Conservation (phyloP, 2,113 vertebrate genomes). For the Nestor notabilis region DNA sequence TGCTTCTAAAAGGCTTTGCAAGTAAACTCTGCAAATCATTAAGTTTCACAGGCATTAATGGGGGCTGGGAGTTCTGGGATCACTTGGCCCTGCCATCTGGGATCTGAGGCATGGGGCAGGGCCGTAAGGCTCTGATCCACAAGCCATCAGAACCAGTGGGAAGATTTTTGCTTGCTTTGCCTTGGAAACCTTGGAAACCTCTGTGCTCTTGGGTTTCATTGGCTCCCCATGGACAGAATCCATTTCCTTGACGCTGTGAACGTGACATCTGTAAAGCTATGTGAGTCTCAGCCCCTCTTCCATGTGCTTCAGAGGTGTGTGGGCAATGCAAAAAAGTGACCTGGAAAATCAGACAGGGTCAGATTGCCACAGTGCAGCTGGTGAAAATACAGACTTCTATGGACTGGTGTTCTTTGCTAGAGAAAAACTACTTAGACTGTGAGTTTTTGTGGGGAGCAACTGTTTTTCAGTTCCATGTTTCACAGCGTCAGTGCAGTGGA, state of each 20-base stretch:
- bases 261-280: neutral
- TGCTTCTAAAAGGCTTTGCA: constrained; percentile 79
- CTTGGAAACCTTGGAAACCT: neutral
- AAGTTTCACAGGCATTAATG: constrained; percentile 48
- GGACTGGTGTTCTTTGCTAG: neutral
- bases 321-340: neutral
- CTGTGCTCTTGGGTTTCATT: neutral
- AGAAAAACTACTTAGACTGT: neutral
- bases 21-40: constrained; percentile 77
- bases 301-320: rapidly evolving
- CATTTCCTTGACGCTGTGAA: neutral
- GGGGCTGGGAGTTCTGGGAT: constrained; percentile 43
- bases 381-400: neutral
- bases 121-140: neutral
- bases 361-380: neutral
- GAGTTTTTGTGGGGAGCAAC: neutral
- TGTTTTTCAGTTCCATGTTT: neutral
- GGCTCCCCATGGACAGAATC: neutral
- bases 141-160: neutral
- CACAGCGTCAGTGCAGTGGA: neutral
- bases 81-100: neutral
- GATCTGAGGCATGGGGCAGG: neutral
- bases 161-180: neutral
- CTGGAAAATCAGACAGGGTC: neutral
- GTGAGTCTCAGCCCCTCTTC: neutral